A percentile compares a stretch with the other conserved stretches of the same genome.
Conservation (phyloP, 2,888 invertebrate genomes). For the Archips xylosteana region DNA sequence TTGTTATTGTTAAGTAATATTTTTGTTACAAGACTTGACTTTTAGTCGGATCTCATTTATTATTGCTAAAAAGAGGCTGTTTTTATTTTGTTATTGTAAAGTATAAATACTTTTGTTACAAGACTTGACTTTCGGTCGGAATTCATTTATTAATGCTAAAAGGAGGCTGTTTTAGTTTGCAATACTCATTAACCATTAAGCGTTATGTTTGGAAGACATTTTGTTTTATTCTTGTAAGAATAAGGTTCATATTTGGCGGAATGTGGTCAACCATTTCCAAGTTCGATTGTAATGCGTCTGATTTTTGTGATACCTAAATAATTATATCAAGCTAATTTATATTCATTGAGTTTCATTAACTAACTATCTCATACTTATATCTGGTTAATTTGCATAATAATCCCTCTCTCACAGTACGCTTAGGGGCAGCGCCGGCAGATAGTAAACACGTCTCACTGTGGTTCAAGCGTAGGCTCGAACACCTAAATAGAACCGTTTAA, state of each 20-base stretch:
- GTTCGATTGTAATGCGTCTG: background rate
- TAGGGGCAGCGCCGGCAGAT: slow-evolving; percentile 1
- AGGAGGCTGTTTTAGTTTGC: background rate
- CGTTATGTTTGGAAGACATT: too few relatives aligned
- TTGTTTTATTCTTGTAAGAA: too few relatives aligned
- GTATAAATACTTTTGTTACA: too few relatives aligned
- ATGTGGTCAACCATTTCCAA: background rate
- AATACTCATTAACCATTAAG: background rate
- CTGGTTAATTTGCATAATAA: background rate
- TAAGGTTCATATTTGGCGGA: background rate
- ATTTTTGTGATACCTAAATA: background rate
- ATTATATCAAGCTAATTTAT: background rate
- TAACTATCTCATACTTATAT: background rate
- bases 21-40: background rate
- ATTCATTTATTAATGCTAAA: too few relatives aligned
- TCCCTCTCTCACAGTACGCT: slow-evolving; percentile 3
- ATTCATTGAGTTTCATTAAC: background rate
- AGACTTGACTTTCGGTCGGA: too few relatives aligned
- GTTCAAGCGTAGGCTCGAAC: background rate
- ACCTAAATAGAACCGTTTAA: background rate
- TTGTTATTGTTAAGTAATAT: background rate
- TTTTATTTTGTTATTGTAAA: too few relatives aligned
- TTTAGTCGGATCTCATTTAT: background rate
- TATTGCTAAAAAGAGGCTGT: too few relatives aligned
- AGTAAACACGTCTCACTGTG: background rate